Base-by-base conservation (phyloP, 2,113 vertebrate genomes). In the Ciconia stormi region DNA sequence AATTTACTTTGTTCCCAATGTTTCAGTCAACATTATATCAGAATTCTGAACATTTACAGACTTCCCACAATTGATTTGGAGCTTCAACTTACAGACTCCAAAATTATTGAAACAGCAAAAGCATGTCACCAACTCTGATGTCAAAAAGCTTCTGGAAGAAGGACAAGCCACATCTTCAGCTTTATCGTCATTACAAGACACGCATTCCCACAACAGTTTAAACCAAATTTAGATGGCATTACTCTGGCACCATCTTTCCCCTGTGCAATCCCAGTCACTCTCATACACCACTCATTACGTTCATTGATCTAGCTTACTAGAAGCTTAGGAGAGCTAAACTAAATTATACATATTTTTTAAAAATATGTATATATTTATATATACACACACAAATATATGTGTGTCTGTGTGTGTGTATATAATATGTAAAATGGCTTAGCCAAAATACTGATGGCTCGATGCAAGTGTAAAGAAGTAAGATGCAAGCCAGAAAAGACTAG, bases 351-450 rank as follows among this genome's bases (percentile, higher is more conserved):
- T 38, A 13, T 27, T 89, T 91, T 49, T 23, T 42, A 14, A 6
- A 34, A 61, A 46, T 36, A 25, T 26, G 3, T 22, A 9, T 49
- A 12, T 36, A 2, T 25, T 6, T 55, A 10, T 53, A 36, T 25
- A 77, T 2, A 53, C 1, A 22, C 7, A n/a, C 7, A 21, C 4
- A 87, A 13, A 77, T 13, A 25, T 13, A 10, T 10, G 4, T 20
- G 7, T 46, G 2, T 52, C 3, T 29, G 16, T 17, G 16, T 34
- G 7, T 74, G 4, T 3, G 0, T 17, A 25, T 13, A 13, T 18
- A 46, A 46, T 18, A 46, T 16, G 9, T 46, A 46, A 46, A 46
- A 46, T 9, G 13, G 23, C 47, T 77, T 52, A 34, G 67, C 11
- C 38, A 76, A 80, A 87, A 76, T 16, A 77, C 25, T 30, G 20